These are phyloP conservation scores for Orthosia gracilis DNA, from an alignment of 2,888 invertebrate genomes.

Conservation along the genomic window DNA sequence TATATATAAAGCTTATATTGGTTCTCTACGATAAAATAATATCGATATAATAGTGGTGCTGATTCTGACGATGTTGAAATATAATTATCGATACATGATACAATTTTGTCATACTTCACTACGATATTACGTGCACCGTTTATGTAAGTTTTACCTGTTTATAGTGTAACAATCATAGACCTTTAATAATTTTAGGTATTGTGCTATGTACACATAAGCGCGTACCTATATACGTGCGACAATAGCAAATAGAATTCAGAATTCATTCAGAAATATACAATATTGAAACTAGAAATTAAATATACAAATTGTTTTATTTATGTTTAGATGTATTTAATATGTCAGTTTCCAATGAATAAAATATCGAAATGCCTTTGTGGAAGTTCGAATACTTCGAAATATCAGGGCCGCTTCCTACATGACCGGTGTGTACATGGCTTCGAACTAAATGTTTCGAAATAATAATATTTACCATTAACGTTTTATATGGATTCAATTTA, in stretches of 20 bases:
- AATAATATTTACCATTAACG: slow-evolving; percentile 50
- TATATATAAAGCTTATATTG: slow-evolving; percentile 40
- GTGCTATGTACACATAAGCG: slow-evolving; percentile 52
- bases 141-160: slow-evolving; percentile 61
- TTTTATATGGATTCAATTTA: slow-evolving; percentile 68
- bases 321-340: slow-evolving; percentile 26
- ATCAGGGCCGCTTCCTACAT: slow-evolving; percentile 10
- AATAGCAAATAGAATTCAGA: slow-evolving; percentile 49
- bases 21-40: slow-evolving; percentile 38
- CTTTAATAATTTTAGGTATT: slow-evolving; percentile 47
- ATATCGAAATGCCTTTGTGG: slow-evolving; percentile 1
- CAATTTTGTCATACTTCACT: slow-evolving; percentile 62
- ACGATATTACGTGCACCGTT: slow-evolving; percentile 61
- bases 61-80: slow-evolving; percentile 41
- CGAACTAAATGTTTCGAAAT: slow-evolving; percentile 42
- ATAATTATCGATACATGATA: slow-evolving; percentile 55
- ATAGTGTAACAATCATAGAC: slow-evolving; percentile 55
- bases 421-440: slow-evolving; percentile 40
- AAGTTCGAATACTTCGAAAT: slow-evolving; percentile 15
- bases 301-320: slow-evolving; percentile 51
- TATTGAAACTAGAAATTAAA: slow-evolving; percentile 38
- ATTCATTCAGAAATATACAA: slow-evolving; percentile 33
- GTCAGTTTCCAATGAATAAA: slow-evolving; percentile 9
- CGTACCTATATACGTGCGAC: slow-evolving; percentile 17
- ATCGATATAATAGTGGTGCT: slow-evolving; percentile 62